A percentile compares a stretch with the other conserved stretches of the same genome.
These are phyloP conservation scores for Blastobasis lacticolella DNA, from an alignment of 2,888 invertebrate species.

Conservation along the genomic window DNA sequence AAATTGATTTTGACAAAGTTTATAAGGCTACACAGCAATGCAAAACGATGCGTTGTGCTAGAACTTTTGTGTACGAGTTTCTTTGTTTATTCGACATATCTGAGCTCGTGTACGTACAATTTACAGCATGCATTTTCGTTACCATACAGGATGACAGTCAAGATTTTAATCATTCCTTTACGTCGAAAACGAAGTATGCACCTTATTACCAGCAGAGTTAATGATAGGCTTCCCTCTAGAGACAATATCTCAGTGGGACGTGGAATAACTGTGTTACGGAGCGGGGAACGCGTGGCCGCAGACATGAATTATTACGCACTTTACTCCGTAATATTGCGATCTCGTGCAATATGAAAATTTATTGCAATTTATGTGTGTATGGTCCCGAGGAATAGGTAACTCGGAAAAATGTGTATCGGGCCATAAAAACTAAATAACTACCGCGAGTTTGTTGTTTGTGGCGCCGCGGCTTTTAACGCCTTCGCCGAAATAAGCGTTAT, in stretches of 20 bases:
- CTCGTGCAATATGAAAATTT: conserved; percentile 70
- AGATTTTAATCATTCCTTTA: too few relatives aligned
- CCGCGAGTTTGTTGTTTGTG: background rate
- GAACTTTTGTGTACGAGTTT: too few relatives aligned
- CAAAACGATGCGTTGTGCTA: too few relatives aligned
- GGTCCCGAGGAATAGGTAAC: conserved; percentile 43
- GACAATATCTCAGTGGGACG: conserved; percentile 40
- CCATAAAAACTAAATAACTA: background rate
- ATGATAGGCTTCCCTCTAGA: conserved; percentile 27
- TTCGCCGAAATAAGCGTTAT: too few relatives aligned
- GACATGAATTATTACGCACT: conserved; percentile 67
- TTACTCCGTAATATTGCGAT: conserved; percentile 66
- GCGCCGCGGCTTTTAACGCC: too few relatives aligned
- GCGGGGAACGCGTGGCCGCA: conserved; percentile 44
- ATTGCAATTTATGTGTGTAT: conserved; percentile 53
- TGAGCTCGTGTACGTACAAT: too few relatives aligned
- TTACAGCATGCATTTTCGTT: too few relatives aligned
- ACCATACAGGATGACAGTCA: too few relatives aligned
- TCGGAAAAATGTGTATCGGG: conserved; percentile 41
- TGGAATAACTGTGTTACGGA: conserved; percentile 51
- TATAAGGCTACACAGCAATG: conserved; percentile 1
- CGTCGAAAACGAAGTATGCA: too few relatives aligned
- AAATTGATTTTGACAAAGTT: background rate
- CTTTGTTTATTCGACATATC: too few relatives aligned
- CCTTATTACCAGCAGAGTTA: conserved; percentile 15